These are phyloP conservation scores for Dermochelys coriacea DNA, from an alignment of 2,797 vertebrate genomes.

Conservation along the genomic window DNA sequence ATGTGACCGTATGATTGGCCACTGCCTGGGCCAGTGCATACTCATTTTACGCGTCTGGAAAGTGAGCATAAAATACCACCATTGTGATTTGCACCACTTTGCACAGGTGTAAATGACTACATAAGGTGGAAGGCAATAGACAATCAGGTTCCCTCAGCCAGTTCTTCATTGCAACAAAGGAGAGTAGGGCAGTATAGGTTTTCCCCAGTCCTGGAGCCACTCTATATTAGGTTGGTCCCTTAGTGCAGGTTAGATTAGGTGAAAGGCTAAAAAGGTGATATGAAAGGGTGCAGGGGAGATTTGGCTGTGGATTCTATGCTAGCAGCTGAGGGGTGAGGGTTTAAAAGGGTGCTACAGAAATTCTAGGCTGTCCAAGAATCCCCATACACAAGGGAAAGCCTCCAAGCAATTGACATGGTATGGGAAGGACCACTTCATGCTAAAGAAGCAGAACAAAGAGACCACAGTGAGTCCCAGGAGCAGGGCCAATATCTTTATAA, in stretches of 20 bases:
- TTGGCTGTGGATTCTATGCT: background rate
- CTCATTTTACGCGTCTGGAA: background rate
- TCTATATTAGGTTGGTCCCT: background rate
- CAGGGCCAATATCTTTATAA: background rate
- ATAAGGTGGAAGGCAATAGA: background rate
- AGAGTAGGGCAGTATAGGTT: background rate
- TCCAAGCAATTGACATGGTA: background rate
- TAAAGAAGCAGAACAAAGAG: background rate
- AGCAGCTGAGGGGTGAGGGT: background rate
- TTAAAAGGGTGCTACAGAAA: background rate
- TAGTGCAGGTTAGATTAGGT: background rate
- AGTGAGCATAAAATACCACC: background rate
- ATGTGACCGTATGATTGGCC: background rate
- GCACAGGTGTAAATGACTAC: background rate
- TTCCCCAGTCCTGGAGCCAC: background rate
- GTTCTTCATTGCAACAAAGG: background rate
- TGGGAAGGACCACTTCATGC: background rate
- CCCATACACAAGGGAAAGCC: rapidly evolving
- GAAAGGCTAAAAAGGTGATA: background rate
- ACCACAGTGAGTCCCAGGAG: background rate
- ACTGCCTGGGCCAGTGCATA: background rate
- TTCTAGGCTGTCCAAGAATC: background rate
- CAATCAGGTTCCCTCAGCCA: background rate
- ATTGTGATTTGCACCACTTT: background rate
- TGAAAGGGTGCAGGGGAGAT: background rate